phyloP scores from a whole-genome alignment of 2,888 invertebrate genomes.

The Sthenelais limicola region DNA sequence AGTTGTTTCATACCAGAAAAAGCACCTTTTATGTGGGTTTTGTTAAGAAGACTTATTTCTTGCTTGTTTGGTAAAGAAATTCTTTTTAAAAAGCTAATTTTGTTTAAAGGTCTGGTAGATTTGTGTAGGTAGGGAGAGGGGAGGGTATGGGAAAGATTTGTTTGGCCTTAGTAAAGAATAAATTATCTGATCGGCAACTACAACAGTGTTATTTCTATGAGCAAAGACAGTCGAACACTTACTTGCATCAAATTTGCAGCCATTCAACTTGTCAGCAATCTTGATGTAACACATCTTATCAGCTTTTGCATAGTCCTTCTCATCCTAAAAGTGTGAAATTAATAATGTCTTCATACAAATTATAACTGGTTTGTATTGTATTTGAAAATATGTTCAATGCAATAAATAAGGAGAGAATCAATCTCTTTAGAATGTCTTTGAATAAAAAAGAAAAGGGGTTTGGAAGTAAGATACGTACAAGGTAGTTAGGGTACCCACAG shows the following conservation, averaged over 20 bases:
- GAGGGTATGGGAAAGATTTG: not conserved
- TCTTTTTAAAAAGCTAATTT: not conserved
- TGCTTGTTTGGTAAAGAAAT: too few relatives aligned
- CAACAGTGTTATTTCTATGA: not conserved
- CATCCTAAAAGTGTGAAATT: constrained; percentile 24
- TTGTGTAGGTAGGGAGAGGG: not conserved
- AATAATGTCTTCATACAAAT: not conserved
- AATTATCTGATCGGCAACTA: not conserved
- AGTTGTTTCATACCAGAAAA: too few relatives aligned
- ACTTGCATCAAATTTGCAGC: constrained; percentile 43
- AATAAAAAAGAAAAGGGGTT: not conserved
- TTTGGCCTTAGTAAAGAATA: not conserved
- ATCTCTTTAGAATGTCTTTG: not conserved
- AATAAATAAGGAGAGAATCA: not conserved
- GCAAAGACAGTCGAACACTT: constrained; percentile 5
- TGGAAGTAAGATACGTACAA: constrained; percentile 28
- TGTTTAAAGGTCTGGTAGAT: not conserved
- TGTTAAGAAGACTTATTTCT: too few relatives aligned
- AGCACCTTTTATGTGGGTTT: too few relatives aligned
- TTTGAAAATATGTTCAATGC: not conserved
- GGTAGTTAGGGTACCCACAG: constrained; percentile 44
- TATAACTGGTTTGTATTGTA: not conserved
- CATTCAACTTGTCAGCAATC: constrained; percentile 42
- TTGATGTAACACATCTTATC: constrained; percentile 27
- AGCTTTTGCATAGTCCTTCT: constrained; percentile 40